phyloP scores from a whole-genome alignment of 2,797 vertebrate genomes.

The Cryptoprocta ferox region DNA sequence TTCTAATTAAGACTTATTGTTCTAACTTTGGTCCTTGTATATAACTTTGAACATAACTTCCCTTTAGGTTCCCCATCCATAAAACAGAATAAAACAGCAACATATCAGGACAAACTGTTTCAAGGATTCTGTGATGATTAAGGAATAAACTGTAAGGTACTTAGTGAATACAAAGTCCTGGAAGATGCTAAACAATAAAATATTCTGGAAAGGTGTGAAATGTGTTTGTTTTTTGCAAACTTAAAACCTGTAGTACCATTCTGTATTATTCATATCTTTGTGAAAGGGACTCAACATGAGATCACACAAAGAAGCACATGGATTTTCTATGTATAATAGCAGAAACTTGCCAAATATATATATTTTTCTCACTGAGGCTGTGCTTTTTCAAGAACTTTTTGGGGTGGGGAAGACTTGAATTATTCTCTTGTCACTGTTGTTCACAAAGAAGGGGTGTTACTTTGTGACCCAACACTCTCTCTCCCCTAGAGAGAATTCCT shows the following conservation, averaged over 20 bases:
- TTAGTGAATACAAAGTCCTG: conserved; percentile 50
- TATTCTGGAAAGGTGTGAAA: conserved; percentile 54
- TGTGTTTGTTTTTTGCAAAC: conserved; percentile 38
- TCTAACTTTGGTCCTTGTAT: not conserved
- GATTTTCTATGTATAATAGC: not conserved
- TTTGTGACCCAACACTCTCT: not conserved
- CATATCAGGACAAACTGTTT: conserved; percentile 14
- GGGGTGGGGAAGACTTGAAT: not conserved
- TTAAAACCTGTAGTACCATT: conserved; percentile 27
- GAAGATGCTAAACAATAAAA: conserved; percentile 52
- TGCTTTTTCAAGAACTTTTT: not conserved
- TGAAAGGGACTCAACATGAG: not conserved
- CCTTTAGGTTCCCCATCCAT: not conserved
- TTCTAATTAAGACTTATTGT: not conserved
- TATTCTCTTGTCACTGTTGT: not conserved
- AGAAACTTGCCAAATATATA: not conserved
- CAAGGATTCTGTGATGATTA: conserved; percentile 46
- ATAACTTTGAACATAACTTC: conserved; percentile 41
- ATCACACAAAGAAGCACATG: not conserved
- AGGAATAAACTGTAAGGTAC: conserved; percentile 25
- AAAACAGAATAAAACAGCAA: not conserved
- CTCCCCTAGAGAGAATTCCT: not conserved
- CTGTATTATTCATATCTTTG: not conserved
- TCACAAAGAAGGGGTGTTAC: not conserved
- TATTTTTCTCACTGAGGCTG: not conserved